Evolutionary conservation across 2,797 vertebrate species (phyloP).

Genomic region (Sylvilagus floridanus): DNA sequence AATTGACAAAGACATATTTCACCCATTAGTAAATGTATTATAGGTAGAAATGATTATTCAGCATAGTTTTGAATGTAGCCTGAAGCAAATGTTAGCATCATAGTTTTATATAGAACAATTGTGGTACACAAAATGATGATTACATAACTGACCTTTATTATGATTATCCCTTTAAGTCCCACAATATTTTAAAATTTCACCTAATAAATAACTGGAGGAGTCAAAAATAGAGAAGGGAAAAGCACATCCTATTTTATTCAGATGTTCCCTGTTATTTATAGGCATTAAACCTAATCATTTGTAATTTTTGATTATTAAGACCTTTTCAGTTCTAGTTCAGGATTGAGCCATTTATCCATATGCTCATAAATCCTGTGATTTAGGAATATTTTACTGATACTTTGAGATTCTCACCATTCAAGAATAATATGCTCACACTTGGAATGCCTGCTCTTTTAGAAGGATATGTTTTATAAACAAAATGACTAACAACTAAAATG

Average conservation of each 20-base stretch:
- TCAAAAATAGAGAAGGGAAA: slow-evolving; percentile 18
- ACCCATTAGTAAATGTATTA: slow-evolving; percentile 73
- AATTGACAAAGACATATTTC: slow-evolving; percentile 78
- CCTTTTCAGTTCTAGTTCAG: neutral
- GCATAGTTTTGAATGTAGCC: slow-evolving; percentile 60
- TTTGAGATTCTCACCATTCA: neutral
- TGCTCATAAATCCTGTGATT: neutral
- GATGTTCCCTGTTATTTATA: neutral
- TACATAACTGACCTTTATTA: slow-evolving; percentile 58
- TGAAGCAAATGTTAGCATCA: slow-evolving; percentile 65
- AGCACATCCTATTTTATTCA: neutral
- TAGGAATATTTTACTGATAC: neutral
- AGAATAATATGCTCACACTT: neutral
- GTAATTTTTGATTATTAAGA: neutral
- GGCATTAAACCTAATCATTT: neutral
- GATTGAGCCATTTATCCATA: neutral
- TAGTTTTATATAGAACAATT: slow-evolving; percentile 59
- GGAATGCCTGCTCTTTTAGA: neutral
- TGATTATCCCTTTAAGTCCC: slow-evolving; percentile 30
- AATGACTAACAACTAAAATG: neutral
- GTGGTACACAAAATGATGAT: neutral
- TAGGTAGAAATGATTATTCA: slow-evolving; percentile 76
- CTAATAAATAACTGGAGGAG: neutral
- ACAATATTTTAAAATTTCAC: slow-evolving; percentile 2
- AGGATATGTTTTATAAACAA: neutral